Evolutionary conservation across 2,888 invertebrate genomes (phyloP), one percentile per base, ranked within the genome.

Genomic region (Agrotis exclamationis): DNA sequence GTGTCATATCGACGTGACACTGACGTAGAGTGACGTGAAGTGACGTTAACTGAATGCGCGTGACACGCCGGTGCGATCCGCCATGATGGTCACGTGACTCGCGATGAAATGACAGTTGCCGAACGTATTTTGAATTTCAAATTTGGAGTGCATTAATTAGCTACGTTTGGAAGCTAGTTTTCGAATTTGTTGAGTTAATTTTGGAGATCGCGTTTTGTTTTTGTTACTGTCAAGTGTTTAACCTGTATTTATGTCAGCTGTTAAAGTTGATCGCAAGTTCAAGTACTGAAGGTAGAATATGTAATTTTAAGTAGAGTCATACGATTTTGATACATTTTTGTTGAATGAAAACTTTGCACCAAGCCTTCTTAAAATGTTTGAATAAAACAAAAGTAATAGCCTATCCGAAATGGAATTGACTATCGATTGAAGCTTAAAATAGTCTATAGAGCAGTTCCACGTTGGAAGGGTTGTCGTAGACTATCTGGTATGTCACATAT

Each of bases 1-100:
- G 79, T 86, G 86, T 87, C 86, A 85, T 79, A 81, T 77, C 88
- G 89, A 90, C 89, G 80, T 84, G 63, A 85, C 56, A 56, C n/a
- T 56, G 56, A 56, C 56, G 56, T 56, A 11, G 85, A 87, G 82
- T 86, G 87, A 86, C 80, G 82, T 87, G 85, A 76, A 80, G 85
- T 86, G 83, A 85, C 81, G 79, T 82, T 87, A 76, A 78, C 71
- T 66, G 79, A 84, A 84, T 82, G 79, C 83, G 80, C 80, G 71
- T 80, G 78, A 76, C 80, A 82, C 80, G 78, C 83, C 83, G 78
- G 76, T 83, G 86, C 80, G 75, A 69, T 79, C 78, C 79, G 85
- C 77, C 75, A 78, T 68, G 74, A 77, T 65, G 66, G 82, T 80
- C 87, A 86, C 86, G 89, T 88, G 85, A 80, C 82, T 77, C 81